A percentile compares a stretch with the other conserved stretches of the same genome.
Conservation (phyloP, 2,888 invertebrate species). For the Dione juno region DNA sequence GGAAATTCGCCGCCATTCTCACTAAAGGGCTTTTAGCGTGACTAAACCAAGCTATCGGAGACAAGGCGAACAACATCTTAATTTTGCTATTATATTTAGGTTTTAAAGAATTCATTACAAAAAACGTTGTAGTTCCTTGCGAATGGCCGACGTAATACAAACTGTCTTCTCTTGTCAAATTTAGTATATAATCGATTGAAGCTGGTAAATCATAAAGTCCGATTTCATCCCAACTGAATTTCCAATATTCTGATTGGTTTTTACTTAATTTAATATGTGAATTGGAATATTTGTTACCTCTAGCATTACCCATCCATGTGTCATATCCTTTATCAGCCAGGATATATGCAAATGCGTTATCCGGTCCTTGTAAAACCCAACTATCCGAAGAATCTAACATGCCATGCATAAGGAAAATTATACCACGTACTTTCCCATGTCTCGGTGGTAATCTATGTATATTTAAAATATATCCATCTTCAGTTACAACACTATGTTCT, state of each 20-base stretch:
- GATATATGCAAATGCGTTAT: slow-evolving; percentile 84
- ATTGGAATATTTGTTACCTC: slow-evolving; percentile 89
- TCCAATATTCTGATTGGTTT: slow-evolving; percentile 61
- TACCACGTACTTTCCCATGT: slow-evolving; percentile 54
- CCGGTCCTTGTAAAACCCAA: slow-evolving; percentile 87
- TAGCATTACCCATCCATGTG: slow-evolving; percentile 92
- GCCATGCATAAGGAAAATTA: slow-evolving; percentile 91
- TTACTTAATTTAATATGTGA: slow-evolving; percentile 70
- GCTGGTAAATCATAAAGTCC: slow-evolving; percentile 88
- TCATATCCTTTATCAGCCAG: slow-evolving; percentile 87
- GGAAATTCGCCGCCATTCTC: slow-evolving; percentile 41
- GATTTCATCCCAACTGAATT: slow-evolving; percentile 88
- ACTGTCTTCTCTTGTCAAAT: slow-evolving; percentile 72
- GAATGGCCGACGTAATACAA: slow-evolving; percentile 89
- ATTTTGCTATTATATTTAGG: slow-evolving; percentile 84
- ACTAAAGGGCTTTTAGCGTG: slow-evolving; percentile 69
- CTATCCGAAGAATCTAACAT: slow-evolving; percentile 88
- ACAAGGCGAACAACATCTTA: slow-evolving; percentile 80
- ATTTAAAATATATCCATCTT: slow-evolving; percentile 65
- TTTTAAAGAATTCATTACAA: slow-evolving; percentile 78
- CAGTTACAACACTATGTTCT: slow-evolving; percentile 60
- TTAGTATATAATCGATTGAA: slow-evolving; percentile 85
- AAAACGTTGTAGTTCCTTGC: slow-evolving; percentile 85
- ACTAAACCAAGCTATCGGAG: slow-evolving; percentile 83
- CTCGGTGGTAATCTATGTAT: slow-evolving; percentile 61